Conservation (phyloP, 1,140 invertebrate genomes). For the Trichogramma pretiosum region DNA sequence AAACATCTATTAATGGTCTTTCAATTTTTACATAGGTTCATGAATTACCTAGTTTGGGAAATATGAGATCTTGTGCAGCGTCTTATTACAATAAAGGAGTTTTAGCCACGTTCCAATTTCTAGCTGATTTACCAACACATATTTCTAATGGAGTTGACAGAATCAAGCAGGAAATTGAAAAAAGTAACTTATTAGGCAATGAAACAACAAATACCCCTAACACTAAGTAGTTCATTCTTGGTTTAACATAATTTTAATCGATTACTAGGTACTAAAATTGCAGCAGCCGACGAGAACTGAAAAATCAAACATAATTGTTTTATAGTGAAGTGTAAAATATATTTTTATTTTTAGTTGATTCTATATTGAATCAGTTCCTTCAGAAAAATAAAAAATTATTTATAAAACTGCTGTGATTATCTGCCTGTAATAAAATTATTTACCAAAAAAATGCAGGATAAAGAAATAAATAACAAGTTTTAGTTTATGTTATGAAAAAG, state of each 20-base stretch:
- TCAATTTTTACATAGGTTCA: conserved; percentile 1
- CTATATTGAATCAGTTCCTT: no score
- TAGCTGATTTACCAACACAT: conserved; percentile 20
- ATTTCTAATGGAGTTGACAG: conserved; percentile 18
- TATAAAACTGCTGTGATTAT: no score
- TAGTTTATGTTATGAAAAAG: conserved; percentile 18
- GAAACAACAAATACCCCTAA: no score
- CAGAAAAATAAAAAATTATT: no score
- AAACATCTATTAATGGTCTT: conserved; percentile 1
- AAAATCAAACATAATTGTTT: no score
- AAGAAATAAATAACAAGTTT: conserved; percentile 10
- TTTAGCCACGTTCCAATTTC: conserved; percentile 18
- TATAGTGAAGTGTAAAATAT: no score
- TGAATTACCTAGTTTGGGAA: conserved; percentile 11
- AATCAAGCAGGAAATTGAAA: conserved; percentile 9
- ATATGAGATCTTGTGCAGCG: conserved; percentile 12
- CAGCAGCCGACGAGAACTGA: no score
- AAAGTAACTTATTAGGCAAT: conserved; percentile 6
- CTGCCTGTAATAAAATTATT: no score
- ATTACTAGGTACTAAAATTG: no score
- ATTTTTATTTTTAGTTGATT: no score
- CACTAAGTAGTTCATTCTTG: no score
- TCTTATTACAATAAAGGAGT: conserved; percentile 21
- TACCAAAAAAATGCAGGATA: conserved; percentile 8
- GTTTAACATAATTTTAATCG: no score